phyloP scores from a whole-genome alignment of 2,113 vertebrate species.

The Stegostoma tigrinum region DNA sequence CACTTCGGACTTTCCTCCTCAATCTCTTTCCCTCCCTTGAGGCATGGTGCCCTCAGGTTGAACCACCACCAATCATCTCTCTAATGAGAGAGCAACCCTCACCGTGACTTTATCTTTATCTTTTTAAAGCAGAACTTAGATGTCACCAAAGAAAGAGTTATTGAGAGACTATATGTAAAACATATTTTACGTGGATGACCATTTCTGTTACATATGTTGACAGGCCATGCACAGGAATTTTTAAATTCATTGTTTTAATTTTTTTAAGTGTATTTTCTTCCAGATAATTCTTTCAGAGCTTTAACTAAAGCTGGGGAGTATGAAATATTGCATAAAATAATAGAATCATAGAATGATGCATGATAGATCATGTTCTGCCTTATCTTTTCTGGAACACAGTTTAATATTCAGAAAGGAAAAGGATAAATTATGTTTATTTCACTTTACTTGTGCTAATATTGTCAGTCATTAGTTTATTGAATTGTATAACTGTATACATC shows the following conservation, averaged over 20 bases:
- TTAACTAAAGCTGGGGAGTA: neutral
- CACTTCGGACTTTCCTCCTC: no score
- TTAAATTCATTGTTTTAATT: neutral
- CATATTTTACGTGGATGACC: neutral
- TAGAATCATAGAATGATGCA: no score
- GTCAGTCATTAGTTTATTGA: neutral
- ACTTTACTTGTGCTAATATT: no score
- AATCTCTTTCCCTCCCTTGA: no score
- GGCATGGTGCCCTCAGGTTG: no score
- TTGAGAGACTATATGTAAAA: neutral
- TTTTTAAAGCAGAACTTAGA: neutral
- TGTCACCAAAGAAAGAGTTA: neutral
- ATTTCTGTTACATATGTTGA: neutral
- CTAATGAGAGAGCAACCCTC: no score
- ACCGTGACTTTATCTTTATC: no score
- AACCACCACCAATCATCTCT: no score
- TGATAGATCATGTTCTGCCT: neutral
- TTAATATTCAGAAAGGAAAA: neutral
- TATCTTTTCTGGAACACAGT: neutral
- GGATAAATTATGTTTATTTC: constrained; percentile 11
- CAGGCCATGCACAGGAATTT: neutral
- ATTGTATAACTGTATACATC: neutral
- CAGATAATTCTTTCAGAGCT: neutral
- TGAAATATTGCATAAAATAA: neutral
- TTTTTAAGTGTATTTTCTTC: neutral